These are phyloP conservation scores for Eudyptes chrysolophus DNA, from an alignment of 2,113 vertebrate species.

Conservation along the genomic window DNA sequence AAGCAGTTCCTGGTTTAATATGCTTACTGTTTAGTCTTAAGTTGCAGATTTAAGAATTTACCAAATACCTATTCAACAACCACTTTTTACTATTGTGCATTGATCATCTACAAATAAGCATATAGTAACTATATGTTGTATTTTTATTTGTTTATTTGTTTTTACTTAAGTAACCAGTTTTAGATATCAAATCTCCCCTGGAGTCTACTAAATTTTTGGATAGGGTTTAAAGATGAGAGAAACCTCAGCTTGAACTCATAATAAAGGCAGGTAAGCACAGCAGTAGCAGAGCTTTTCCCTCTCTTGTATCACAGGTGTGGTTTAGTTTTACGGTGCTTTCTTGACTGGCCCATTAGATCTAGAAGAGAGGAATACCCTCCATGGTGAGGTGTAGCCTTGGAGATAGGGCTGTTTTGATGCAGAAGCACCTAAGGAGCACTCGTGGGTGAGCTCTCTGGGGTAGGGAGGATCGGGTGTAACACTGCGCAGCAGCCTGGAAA, in stretches of 20 bases:
- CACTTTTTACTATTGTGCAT: background rate
- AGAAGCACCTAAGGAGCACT: background rate
- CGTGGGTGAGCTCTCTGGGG: background rate
- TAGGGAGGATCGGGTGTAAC: background rate
- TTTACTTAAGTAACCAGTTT: background rate
- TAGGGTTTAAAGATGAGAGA: background rate
- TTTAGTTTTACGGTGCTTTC: background rate
- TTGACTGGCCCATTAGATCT: background rate
- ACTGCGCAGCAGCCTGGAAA: background rate
- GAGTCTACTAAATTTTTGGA: background rate
- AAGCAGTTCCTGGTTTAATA: slow-evolving; percentile 44
- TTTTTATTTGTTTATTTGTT: background rate
- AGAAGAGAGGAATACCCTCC: background rate
- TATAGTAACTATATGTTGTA: background rate
- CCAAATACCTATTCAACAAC: background rate
- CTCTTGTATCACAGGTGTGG: rapidly evolving
- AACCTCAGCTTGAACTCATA: background rate
- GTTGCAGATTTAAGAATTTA: background rate
- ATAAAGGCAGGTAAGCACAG: background rate
- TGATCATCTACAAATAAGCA: background rate
- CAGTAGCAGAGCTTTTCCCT: background rate
- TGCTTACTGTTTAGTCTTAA: background rate
- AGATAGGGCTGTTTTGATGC: background rate
- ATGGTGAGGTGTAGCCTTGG: rapidly evolving
- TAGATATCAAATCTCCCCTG: background rate